Evolutionary conservation across 1,140 invertebrate species (phyloP), one percentile per base, ranked within the genome.

Genomic region (Thaumetopoea pityocampa): DNA sequence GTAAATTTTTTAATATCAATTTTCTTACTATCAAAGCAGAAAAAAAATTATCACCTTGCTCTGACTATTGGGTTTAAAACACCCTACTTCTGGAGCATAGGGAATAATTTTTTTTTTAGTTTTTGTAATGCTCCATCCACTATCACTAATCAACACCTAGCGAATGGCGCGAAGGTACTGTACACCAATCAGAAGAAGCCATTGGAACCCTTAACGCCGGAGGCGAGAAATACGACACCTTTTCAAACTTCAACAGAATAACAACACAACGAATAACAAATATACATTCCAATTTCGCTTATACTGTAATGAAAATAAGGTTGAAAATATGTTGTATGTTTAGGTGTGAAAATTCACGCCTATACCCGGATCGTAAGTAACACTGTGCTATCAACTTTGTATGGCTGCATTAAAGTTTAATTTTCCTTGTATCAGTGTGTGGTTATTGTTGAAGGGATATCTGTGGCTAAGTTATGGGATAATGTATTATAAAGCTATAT

Each of bases 261-360:
- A 68, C n/a, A 37, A 33, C 59, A 8, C 49, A 73, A 56, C 26
- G 42, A 2, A 5, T 32, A 22, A 2, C 4, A 3, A 0, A 15
- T 9, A 9, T 1, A 3, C 7, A 56, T 24, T 17, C 4, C 3
- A 73, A 48, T 44, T 12, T 57, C 3, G 2, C 51, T 40, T 35
- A 16, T 72, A 51, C 5, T 0, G 0, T 0, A 4, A 4, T 12
- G 3, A 0, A 0, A 0, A 33, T 43, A 76, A 8, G 46, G 63
- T 27, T 44, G 9, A 60, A 27, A 49, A 44, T 66, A 0, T 0
- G 16, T 23, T 53, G 47, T 6, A 6, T 7, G 1, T 14, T 16
- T 20, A 83, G 74, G 79, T 83, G 79, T 83, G 76, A 83, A 81
- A 80, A 79, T 71, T 83, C 65, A 83, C 79, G 76, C 78, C 73